Percentiles rank a stretch among this genome's conserved stretches.
Conservation (phyloP, 2,888 invertebrate species). For the Spicauda simplicius region DNA sequence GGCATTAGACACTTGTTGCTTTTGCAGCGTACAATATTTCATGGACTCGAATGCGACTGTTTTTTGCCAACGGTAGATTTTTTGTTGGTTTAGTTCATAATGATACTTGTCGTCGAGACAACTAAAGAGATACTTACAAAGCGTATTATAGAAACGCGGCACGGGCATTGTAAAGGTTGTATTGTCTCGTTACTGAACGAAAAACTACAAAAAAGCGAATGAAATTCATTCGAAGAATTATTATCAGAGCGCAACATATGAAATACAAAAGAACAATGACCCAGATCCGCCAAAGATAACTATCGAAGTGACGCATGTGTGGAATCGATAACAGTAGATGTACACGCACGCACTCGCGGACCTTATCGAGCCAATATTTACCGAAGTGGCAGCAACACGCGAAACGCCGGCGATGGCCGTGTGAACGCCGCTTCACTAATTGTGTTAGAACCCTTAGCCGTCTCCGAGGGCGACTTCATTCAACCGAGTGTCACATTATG, state of each 20-base stretch:
- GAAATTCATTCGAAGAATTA: constrained; percentile 47
- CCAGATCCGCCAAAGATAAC: constrained; percentile 81
- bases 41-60: constrained; percentile 40
- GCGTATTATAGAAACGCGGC: constrained; percentile 6
- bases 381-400: constrained; percentile 73
- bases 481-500: constrained; percentile 57
- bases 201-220: constrained; percentile 4
- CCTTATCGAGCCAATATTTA: constrained; percentile 78
- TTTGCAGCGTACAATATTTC: constrained; percentile 43
- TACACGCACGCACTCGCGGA: constrained; percentile 74
- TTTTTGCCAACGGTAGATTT: constrained; percentile 51
- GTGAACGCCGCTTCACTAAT: constrained; percentile 65
- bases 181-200: not conserved
- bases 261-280: constrained; percentile 83
- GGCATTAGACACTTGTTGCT: constrained; percentile 39
- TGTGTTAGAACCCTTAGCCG: constrained; percentile 63
- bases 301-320: constrained; percentile 81
- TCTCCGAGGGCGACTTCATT: constrained; percentile 60
- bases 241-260: constrained; percentile 59
- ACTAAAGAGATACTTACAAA: constrained; percentile 24
- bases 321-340: constrained; percentile 80
- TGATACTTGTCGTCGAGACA: constrained; percentile 43
- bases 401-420: constrained; percentile 61
- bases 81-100: constrained; percentile 53
- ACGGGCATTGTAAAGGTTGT: not conserved